Base-by-base conservation (phyloP, 2,797 vertebrate genomes). In the Arremon aurantiirostris region DNA sequence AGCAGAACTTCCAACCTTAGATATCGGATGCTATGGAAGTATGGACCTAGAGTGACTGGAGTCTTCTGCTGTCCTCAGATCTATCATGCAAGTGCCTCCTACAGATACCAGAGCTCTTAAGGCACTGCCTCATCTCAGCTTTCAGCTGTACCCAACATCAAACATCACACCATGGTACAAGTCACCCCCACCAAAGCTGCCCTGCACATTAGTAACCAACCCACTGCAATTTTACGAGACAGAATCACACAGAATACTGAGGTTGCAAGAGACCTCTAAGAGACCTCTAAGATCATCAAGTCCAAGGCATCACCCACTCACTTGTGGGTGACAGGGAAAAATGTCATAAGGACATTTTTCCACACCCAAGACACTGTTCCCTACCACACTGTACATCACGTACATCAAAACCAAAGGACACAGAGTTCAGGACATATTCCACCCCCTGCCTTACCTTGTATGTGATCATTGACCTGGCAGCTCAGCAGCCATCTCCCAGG, bases 401-500 rank as follows among this genome's bases (percentile, higher is more conserved):
- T 55, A 47, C 17, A 35, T 63, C 17, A 70, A 49, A 81, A 81
- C 46, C 7, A 15, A 23, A 64, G 50, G 20, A 42, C 3, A 5
- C 4, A 35, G 27, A 28, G 18, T 32, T 11, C 27, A 44, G 11
- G 11, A 53, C 5, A 27, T 26, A 37, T 7, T 53, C 44, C 23
- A 63, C 6, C 32, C 11, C 82, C 37, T 68, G 23, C 37, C 95
- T 96, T 97, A 98, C 98, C 98, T 97, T 71, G n/a, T 80, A 98
- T 71, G 82, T 98, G 98, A 89, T 98, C 97, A 15, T 98, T 98
- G 69, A 98, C 94, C 89, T 97, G 97, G 89, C 98, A 98, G 89
- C 96, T 98, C 79, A 98, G 94, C 66, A 98, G 82, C 98, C 98
- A 98, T 32, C 81, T 98, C 39, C 98, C 98, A 60, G 91, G 61